These are phyloP conservation scores for Phalacrocorax brasilianus DNA, from an alignment of 2,113 vertebrate species.

Conservation along the genomic window DNA sequence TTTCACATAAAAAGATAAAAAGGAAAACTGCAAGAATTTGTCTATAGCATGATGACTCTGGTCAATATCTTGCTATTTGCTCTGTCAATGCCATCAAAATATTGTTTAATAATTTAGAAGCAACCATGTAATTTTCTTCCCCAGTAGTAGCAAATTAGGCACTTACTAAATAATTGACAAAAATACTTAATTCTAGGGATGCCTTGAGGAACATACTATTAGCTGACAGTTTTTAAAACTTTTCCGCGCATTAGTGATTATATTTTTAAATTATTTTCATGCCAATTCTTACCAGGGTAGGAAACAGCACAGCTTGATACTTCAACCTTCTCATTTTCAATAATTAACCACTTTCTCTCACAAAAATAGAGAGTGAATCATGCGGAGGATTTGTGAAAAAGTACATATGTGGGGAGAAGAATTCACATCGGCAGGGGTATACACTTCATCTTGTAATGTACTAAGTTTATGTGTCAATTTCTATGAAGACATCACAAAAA, in stretches of 20 bases:
- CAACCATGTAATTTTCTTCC: conserved; percentile 73
- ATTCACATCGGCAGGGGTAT: background rate
- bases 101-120: conserved; percentile 79
- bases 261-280: conserved; percentile 12
- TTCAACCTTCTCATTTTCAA: background rate
- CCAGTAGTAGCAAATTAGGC: conserved; percentile 73
- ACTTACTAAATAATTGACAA: conserved; percentile 78
- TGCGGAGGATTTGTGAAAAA: background rate
- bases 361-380: background rate
- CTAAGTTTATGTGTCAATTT: background rate
- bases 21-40: conserved; percentile 28
- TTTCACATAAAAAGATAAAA: conserved; percentile 70
- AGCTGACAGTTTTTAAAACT: conserved; percentile 54
- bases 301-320: background rate
- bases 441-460: background rate
- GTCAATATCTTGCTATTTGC: conserved; percentile 71
- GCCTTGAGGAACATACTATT: conserved; percentile 51
- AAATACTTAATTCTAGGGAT: conserved; percentile 75
- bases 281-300: background rate
- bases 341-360: background rate
- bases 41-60: conserved; percentile 36
- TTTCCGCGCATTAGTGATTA: conserved; percentile 34
- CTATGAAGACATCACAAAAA: background rate
- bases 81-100: conserved; percentile 75
- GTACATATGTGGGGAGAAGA: background rate